Evolutionary conservation across 2,797 vertebrate species (phyloP).

Genomic region (Sebastes alutus): DNA sequence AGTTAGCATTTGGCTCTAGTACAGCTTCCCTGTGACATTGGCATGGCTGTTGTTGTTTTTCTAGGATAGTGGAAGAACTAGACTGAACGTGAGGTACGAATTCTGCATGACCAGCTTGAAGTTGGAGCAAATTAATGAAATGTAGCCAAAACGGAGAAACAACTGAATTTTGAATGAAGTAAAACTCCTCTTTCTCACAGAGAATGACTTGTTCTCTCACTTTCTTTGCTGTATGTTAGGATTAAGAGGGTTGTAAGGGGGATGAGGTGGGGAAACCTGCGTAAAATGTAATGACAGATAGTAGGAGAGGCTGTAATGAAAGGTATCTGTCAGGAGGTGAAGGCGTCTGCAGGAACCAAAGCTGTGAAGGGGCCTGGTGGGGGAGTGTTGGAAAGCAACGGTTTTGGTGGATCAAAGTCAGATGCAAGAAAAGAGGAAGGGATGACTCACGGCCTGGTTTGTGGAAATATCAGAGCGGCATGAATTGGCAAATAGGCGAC

Average conservation of each 20-base stretch:
- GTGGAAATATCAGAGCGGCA: conserved; percentile 63
- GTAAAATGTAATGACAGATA: background rate
- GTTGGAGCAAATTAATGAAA: background rate
- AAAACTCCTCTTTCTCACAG: background rate
- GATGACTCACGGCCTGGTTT: conserved; percentile 68
- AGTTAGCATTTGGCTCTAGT: background rate
- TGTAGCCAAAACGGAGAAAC: background rate
- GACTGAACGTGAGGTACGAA: background rate
- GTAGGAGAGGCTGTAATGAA: background rate
- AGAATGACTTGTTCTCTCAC: background rate
- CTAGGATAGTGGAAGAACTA: background rate
- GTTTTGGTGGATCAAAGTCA: conserved; percentile 18
- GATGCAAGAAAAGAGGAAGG: conserved; percentile 60
- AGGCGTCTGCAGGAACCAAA: conserved; percentile 10
- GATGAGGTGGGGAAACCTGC: background rate
- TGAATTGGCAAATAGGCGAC: conserved; percentile 31
- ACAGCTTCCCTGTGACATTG: background rate
- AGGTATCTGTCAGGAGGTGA: background rate
- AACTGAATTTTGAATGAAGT: background rate
- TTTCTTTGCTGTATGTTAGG: conserved; percentile 45
- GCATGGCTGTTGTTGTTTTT: background rate
- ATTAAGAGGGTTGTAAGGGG: background rate
- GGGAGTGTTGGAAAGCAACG: conserved; percentile 18
- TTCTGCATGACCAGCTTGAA: background rate
- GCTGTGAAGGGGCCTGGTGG: conserved; percentile 16